Percentiles rank a stretch among this genome's conserved stretches.
Evolutionary conservation across 2,797 vertebrate species (phyloP).

Genomic region (Tokudaia muenninki): DNA sequence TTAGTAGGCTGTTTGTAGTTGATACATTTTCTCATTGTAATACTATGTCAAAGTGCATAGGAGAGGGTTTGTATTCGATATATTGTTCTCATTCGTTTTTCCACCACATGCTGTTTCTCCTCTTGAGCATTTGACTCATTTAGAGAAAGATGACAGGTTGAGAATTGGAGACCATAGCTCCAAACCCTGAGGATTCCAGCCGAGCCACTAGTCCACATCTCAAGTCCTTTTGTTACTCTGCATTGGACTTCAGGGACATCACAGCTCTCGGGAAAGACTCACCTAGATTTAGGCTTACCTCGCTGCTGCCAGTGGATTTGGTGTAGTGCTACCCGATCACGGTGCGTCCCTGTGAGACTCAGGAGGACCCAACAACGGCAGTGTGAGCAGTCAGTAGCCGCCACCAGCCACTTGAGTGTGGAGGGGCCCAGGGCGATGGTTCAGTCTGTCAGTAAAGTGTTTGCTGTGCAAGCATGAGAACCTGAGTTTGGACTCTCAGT

Average conservation of each 20-base stretch:
- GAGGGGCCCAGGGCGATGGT: background rate
- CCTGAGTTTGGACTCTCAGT: background rate
- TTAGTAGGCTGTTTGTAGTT: background rate
- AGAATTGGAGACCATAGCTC: background rate
- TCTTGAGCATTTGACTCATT: background rate
- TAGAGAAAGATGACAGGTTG: background rate
- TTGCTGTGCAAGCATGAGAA: too few species aligned
- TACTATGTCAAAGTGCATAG: background rate
- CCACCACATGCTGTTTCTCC: background rate
- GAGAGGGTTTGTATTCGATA: background rate
- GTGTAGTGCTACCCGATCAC: background rate
- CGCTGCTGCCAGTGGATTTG: background rate
- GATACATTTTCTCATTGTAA: background rate
- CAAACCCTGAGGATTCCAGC: background rate
- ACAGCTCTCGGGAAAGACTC: background rate
- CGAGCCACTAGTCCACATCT: background rate
- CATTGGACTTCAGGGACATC: background rate
- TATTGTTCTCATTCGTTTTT: background rate
- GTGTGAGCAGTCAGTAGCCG: fast-evolving
- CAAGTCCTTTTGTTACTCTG: background rate
- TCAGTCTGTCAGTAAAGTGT: background rate
- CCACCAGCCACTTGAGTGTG: background rate
- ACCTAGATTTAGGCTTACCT: background rate
- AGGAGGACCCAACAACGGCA: too few species aligned
- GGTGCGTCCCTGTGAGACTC: background rate